Evolutionary conservation across 2,888 invertebrate genomes (phyloP).

Genomic region (Cataglyphis altisquamis): DNA sequence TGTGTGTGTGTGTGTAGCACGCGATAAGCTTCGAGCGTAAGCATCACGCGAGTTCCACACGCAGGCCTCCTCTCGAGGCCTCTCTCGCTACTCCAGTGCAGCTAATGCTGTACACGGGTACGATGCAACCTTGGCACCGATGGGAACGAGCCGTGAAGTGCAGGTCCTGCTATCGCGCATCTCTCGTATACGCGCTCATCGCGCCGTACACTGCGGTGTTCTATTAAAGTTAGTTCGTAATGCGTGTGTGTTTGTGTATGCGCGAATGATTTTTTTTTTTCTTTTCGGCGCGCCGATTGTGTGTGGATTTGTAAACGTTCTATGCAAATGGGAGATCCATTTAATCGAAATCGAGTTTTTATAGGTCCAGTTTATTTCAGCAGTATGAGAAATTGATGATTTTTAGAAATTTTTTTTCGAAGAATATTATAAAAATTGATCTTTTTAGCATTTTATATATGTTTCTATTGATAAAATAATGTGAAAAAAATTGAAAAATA

Average conservation of each 20-base stretch:
- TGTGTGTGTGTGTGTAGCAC: not conserved
- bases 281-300: not conserved
- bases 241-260: not conserved
- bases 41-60: constrained; percentile 49
- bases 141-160: constrained; percentile 84
- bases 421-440: no score
- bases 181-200: constrained; percentile 16
- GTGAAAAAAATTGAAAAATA: no score
- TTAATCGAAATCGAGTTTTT: not conserved
- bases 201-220: not conserved
- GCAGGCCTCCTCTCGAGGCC: constrained; percentile 36
- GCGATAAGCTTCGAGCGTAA: constrained; percentile 38
- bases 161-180: constrained; percentile 67
- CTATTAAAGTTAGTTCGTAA: constrained; percentile 4
- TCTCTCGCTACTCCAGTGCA: constrained; percentile 56
- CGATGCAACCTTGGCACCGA: constrained; percentile 84
- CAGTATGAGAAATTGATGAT: no score
- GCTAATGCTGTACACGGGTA: constrained; percentile 64
- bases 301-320: not conserved
- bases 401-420: no score
- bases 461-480: no score
- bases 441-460: no score
- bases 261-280: not conserved
- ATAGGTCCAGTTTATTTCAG: no score
- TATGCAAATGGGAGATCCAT: not conserved